Evolutionary conservation across 2,113 vertebrate genomes (phyloP), one percentile per base, ranked within the genome.

Genomic region (Megaptera novaeangliae): DNA sequence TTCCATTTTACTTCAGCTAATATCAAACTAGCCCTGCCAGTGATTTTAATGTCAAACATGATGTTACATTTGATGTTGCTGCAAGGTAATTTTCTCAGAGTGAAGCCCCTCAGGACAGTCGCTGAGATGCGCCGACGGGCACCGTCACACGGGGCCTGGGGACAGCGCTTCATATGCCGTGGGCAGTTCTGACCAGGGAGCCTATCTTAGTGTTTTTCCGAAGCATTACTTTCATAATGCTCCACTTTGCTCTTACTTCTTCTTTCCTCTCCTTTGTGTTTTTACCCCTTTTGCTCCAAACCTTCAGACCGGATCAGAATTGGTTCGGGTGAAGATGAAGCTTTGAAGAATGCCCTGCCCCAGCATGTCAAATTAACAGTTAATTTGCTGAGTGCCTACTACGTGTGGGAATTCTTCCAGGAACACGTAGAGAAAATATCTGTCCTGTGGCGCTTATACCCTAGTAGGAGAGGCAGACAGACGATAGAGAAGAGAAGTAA

Each of bases 1-100:
- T 96, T 91, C 84, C 77, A 63, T 88, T 97, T 97, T 69, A 91
- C 46, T 88, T 92, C 78, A 71, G 55, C 55, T 68, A 69, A 83
- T 46, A 92, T 46, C 68, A 72, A 91, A 69, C 36, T 20, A 90
- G 75, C 25, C 63, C 63, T 21, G 66, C 66, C 72, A 31, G 8
- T 52, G 82, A 86, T 78, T 88, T 82, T 74, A 96, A 87, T 68
- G 86, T 96, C 95, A 89, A 93, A 80, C 66, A 39, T 1, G 34
- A 86, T 92, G 72, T 78, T 86, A 63, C 41, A 80, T 68, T 78
- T 91, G 75, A 57, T 69, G 57, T 27, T 55, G 85, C 49, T 89
- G 74, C 31, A 0, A 94, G 80, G 86, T 55, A 49, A 86, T 78
- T 91, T 96, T 91, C 96, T 87, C 7, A 0, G 52, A 93, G n/a